phyloP scores from a whole-genome alignment of 1,140 invertebrate genomes.

The Lepidurus couesii region DNA sequence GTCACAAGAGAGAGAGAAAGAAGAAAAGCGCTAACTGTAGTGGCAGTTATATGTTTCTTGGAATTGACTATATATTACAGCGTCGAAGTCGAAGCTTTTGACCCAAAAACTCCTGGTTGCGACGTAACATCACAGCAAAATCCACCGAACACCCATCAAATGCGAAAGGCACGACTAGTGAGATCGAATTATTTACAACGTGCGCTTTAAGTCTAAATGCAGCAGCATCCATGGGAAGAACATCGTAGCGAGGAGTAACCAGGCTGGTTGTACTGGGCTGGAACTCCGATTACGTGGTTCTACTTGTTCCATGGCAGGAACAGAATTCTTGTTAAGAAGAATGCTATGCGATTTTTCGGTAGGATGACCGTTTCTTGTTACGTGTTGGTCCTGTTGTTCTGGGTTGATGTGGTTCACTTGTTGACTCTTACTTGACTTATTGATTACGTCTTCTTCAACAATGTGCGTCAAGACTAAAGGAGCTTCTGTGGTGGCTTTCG shows the following conservation, averaged over 20 bases:
- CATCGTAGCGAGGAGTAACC: not conserved
- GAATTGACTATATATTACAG: constrained; percentile 22
- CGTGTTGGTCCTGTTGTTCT: not conserved
- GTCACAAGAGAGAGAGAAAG: not conserved
- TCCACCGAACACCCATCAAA: not conserved
- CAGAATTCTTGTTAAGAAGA: not conserved
- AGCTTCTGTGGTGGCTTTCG: not conserved
- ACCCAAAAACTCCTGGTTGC: not conserved
- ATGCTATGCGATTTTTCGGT: not conserved
- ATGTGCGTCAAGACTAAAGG: not conserved
- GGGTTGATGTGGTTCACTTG: not conserved
- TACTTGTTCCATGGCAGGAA: not conserved
- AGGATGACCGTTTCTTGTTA: not conserved
- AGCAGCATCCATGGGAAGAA: constrained; percentile 1
- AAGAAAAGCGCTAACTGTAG: not conserved
- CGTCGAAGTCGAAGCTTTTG: constrained; percentile 13
- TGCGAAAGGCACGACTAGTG: constrained; percentile 12
- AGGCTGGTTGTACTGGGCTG: not conserved
- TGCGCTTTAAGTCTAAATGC: not conserved
- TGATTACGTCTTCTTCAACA: not conserved
- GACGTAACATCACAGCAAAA: constrained; percentile 22
- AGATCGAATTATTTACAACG: constrained; percentile 14
- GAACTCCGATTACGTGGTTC: not conserved
- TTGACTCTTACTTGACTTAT: not conserved
- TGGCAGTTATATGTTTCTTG: not conserved